Evolutionary conservation across 2,113 vertebrate species (phyloP).

Genomic region (Sorex araneus): DNA sequence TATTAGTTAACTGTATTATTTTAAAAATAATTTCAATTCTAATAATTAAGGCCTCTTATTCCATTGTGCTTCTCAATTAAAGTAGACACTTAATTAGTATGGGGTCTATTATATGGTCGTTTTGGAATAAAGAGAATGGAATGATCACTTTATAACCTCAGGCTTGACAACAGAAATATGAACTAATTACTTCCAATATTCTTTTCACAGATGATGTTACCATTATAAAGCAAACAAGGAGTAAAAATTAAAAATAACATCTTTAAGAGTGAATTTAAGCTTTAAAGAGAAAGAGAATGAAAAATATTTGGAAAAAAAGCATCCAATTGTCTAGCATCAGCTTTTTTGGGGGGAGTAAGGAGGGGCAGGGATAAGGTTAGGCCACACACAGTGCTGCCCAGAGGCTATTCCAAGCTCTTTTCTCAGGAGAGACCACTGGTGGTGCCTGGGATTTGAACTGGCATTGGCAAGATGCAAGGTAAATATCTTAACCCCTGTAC

Average conservation of each 20-base stretch:
- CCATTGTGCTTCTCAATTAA: neutral
- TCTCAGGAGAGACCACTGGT: too few species aligned
- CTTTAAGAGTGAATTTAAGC: neutral
- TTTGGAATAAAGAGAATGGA: slow-evolving; percentile 21
- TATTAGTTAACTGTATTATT: neutral
- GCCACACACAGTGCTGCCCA: too few species aligned
- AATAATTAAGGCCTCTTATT: neutral
- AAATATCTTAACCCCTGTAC: too few species aligned
- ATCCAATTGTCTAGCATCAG: neutral
- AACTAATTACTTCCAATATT: neutral
- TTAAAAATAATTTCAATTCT: neutral
- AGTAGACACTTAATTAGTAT: neutral
- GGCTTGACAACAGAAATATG: neutral
- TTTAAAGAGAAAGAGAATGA: neutral
- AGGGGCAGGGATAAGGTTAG: too few species aligned
- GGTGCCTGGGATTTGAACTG: too few species aligned
- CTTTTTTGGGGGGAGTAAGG: too few species aligned
- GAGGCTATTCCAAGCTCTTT: too few species aligned
- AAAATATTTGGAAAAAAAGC: neutral
- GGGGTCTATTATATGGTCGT: neutral
- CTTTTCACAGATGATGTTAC: neutral
- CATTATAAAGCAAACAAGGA: neutral
- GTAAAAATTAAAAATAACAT: slow-evolving; percentile 39
- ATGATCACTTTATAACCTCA: neutral
- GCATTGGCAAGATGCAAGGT: too few species aligned